Percentiles rank a stretch among this genome's conserved stretches.
These are phyloP conservation scores for Drosophila anomelani DNA, from an alignment of 2,888 invertebrate species.

Conservation along the genomic window DNA sequence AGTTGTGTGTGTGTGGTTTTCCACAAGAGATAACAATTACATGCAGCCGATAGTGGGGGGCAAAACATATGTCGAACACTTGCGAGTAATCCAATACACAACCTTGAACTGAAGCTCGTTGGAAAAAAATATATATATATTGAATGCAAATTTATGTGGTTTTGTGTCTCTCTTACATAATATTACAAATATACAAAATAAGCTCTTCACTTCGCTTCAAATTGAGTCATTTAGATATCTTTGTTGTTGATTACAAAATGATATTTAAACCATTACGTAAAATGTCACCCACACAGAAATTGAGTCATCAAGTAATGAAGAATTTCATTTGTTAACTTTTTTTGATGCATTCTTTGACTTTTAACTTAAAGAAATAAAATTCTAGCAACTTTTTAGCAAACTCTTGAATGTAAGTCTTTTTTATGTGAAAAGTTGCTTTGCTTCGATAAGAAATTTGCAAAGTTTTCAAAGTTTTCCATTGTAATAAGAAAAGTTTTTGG, in stretches of 20 bases:
- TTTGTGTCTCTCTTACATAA: constrained; percentile 4
- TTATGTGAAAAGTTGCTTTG: not conserved
- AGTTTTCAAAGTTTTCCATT: constrained; percentile 1
- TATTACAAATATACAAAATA: not conserved
- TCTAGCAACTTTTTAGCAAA: not conserved
- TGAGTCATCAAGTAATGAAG: constrained; percentile 4
- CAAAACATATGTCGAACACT: constrained; percentile 26
- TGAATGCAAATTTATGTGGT: constrained; percentile 21
- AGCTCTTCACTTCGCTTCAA: constrained; percentile 56
- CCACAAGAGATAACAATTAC: constrained; percentile 21
- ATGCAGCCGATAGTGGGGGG: not conserved
- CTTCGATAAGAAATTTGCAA: not conserved
- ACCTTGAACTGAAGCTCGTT: constrained; percentile 43
- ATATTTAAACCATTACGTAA: constrained; percentile 2
- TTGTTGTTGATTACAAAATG: not conserved
- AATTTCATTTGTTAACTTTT: not conserved
- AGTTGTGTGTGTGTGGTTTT: constrained; percentile 23
- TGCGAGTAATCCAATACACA: constrained; percentile 40
- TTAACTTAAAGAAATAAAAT: not conserved
- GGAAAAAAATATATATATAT: not conserved
- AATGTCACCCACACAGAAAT: not conserved
- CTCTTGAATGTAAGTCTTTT: not conserved
- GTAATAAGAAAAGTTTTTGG: not conserved
- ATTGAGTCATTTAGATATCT: constrained; percentile 65
- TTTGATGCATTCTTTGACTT: not conserved